phyloP scores from a whole-genome alignment of 2,113 vertebrate genomes.

The Ictalurus furcatus region DNA sequence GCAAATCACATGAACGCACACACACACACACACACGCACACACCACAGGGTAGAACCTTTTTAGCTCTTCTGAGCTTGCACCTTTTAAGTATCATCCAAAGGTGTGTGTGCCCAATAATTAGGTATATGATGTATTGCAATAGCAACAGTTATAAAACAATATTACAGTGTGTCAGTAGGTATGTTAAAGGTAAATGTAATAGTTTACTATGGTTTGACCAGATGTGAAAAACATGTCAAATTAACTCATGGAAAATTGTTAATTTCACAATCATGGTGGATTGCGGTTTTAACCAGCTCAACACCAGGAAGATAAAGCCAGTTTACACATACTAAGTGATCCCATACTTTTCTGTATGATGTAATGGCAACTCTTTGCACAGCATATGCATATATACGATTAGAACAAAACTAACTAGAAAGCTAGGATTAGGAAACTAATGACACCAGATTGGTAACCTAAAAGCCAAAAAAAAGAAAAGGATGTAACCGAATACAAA shows the following conservation, averaged over 20 bases:
- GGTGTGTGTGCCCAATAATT: not conserved
- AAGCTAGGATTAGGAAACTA: not conserved
- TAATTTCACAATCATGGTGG: not conserved
- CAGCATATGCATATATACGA: not conserved
- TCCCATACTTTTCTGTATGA: not conserved
- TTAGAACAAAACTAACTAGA: not conserved
- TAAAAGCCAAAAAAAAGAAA: not conserved
- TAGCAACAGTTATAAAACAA: not conserved
- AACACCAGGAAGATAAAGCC: not conserved
- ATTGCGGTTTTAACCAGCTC: not conserved
- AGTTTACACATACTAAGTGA: not conserved
- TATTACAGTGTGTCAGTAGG: not conserved
- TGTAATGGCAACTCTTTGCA: not conserved
- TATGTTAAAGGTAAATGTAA: not conserved
- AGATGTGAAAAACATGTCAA: not conserved
- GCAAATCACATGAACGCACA: constrained; percentile 28
- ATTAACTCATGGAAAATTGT: not conserved
- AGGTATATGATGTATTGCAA: not conserved
- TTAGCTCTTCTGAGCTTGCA: not conserved
- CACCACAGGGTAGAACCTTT: not conserved
- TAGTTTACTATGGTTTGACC: not conserved
- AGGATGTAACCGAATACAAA: not conserved
- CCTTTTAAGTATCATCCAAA: not conserved
- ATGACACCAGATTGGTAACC: not conserved
- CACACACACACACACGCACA: constrained; percentile 15